Base-by-base conservation (phyloP, 1,140 invertebrate genomes). In the Drosophila tsacasi region DNA sequence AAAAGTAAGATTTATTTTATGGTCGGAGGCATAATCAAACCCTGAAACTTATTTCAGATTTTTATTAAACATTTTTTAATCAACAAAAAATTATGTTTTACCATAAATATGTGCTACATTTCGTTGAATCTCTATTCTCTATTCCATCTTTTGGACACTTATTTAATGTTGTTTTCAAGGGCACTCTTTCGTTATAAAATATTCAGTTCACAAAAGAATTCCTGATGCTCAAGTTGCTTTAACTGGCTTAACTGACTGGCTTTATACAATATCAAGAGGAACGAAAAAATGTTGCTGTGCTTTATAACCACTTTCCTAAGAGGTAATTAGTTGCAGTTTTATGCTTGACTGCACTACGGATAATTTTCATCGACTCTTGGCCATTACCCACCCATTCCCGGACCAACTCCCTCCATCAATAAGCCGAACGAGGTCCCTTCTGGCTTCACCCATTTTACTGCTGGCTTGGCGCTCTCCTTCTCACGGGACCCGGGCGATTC, bases 291-390 rank as follows among this genome's bases (percentile, higher is more conserved):
- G n/a, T n/a, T 55, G 35, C 21, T n/a, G 3, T 23, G 9, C 32
- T 42, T 58, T 58, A 40, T 58, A 25, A 3, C 55, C 55, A 42
- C 9, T 55, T 25, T 42, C 12, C 37, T 58, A 58, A 58, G 37
- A 58, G 55, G 21, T 42, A 58, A 58, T 58, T 58, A 58, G 55
- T 58, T 58, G 37, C 32, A 58, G 37, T 58, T 58, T 58, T 58
- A 58, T 58, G 55, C 55, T 58, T n/a, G 35, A 61, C 44, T 23
- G 59, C 59, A 52, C 42, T 61, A 49, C 44, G 27, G 21, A 52
- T 61, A 49, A 52, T 61, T 61, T 61, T 35, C 27, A 55, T 55
- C 15, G 54, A 55, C 54, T 23, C 54, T 37, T 39, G 35, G 21
- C 54, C 9, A 55, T 55, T 55, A 55, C 21, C 32, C 35, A 25